A percentile compares a stretch with the other conserved stretches of the same genome.
phyloP scores from a whole-genome alignment of 2,888 invertebrate genomes.

The Andrena bucephala region DNA sequence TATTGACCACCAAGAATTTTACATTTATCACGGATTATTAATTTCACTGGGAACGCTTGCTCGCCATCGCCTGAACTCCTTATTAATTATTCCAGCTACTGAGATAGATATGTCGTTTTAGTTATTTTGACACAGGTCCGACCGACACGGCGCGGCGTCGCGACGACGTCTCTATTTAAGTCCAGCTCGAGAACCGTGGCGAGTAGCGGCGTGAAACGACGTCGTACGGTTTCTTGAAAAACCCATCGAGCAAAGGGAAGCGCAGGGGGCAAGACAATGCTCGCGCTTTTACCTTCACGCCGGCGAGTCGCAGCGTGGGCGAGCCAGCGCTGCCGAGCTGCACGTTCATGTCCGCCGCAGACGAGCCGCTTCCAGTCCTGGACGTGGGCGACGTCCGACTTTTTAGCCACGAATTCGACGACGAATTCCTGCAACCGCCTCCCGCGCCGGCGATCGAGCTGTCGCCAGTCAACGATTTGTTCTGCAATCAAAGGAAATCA shows the following conservation, averaged over 20 bases:
- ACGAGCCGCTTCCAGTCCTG: conserved; percentile 81
- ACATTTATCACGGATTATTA: background rate
- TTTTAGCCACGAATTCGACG: conserved; percentile 82
- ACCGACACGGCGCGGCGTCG: background rate
- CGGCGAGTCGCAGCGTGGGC: conserved; percentile 85
- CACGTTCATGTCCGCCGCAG: conserved; percentile 86
- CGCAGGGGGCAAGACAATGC: conserved; percentile 22
- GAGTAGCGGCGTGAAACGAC: conserved; percentile 41
- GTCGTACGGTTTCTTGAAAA: conserved; percentile 20
- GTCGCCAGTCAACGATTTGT: conserved; percentile 79
- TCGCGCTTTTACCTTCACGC: conserved; percentile 80
- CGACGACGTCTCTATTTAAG: conserved; percentile 28
- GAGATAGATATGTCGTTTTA: background rate
- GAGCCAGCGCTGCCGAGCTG: conserved; percentile 86
- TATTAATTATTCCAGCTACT: no score
- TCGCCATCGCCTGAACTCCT: no score
- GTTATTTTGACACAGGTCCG: background rate
- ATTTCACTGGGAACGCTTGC: no score
- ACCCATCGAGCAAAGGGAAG: conserved; percentile 15
- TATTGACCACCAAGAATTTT: background rate
- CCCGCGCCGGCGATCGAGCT: conserved; percentile 75
- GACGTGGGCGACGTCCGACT: conserved; percentile 81
- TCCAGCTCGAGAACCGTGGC: background rate
- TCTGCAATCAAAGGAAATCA: conserved; percentile 71
- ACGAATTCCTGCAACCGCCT: conserved; percentile 77